Evolutionary conservation across 2,113 vertebrate species (phyloP).

Genomic region (Sorex araneus): DNA sequence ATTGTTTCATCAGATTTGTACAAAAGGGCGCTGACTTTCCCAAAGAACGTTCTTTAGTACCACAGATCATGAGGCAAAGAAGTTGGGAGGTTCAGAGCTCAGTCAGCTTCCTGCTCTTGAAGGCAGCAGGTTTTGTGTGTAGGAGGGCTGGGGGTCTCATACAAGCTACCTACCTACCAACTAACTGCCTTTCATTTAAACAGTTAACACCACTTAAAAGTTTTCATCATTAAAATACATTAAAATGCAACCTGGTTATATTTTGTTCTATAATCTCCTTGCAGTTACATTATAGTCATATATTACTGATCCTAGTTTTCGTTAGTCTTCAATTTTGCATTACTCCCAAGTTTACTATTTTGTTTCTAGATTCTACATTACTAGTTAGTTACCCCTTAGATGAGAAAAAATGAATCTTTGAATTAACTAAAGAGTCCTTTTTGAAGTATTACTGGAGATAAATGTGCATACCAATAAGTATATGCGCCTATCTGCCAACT

Average conservation of each 20-base stretch:
- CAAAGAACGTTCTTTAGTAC: not conserved
- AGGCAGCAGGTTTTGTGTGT: too few species aligned
- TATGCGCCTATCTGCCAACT: not conserved
- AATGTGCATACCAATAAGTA: not conserved
- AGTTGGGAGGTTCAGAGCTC: not conserved
- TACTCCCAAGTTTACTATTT: slow-evolving; percentile 46
- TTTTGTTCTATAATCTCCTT: slow-evolving; percentile 4
- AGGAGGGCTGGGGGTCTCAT: not conserved
- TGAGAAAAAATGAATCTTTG: not conserved
- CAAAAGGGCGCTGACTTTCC: not conserved
- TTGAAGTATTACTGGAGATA: not conserved
- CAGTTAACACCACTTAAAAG: not conserved
- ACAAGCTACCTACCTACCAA: not conserved
- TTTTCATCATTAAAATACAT: slow-evolving; percentile 25
- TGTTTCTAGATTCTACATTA: slow-evolving; percentile 9
- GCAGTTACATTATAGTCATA: slow-evolving; percentile 33
- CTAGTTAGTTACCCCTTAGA: not conserved
- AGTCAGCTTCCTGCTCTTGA: not conserved
- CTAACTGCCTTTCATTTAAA: slow-evolving; percentile 11
- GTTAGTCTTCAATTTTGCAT: not conserved
- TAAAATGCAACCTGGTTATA: slow-evolving; percentile 11
- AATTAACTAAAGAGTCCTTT: not conserved
- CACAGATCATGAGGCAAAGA: not conserved
- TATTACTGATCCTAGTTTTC: slow-evolving; percentile 8
- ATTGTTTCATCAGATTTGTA: not conserved